Percentiles rank a stretch among this genome's conserved stretches.
These are phyloP conservation scores for Anarrhichthys ocellatus DNA, from an alignment of 2,113 vertebrate genomes.

Conservation along the genomic window DNA sequence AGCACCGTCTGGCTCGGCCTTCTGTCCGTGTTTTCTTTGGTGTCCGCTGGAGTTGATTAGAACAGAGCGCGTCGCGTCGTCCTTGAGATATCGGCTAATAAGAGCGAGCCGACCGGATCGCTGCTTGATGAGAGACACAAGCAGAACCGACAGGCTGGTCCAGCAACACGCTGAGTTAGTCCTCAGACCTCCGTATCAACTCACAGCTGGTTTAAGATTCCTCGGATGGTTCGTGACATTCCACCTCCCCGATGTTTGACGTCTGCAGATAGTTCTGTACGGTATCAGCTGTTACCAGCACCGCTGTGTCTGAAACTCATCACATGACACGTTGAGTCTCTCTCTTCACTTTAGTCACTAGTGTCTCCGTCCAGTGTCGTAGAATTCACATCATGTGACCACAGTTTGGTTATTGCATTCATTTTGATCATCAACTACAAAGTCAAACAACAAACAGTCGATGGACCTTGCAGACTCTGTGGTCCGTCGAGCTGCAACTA, in stretches of 20 bases:
- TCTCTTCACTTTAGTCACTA: too few species aligned
- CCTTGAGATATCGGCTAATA: slow-evolving; percentile 70
- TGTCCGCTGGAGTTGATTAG: slow-evolving; percentile 72
- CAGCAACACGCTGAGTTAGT: too few species aligned
- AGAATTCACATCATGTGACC: not conserved
- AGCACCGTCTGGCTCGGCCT: slow-evolving; percentile 46
- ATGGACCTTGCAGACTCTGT: not conserved
- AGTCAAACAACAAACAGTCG: not conserved
- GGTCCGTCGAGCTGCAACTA: not conserved
- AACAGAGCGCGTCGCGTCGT: slow-evolving; percentile 56
- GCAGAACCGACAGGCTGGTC: too few species aligned
- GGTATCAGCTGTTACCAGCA: slow-evolving; percentile 56
- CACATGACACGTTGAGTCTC: slow-evolving; percentile 21
- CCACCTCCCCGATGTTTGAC: slow-evolving; percentile 36
- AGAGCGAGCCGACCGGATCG: slow-evolving; percentile 43
- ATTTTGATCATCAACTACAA: not conserved
- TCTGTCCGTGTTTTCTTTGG: slow-evolving; percentile 66
- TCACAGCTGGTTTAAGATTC: slow-evolving; percentile 38
- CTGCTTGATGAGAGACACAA: slow-evolving; percentile 1
- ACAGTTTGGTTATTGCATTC: not conserved
- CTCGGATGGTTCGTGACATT: slow-evolving; percentile 22
- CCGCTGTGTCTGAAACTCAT: slow-evolving; percentile 51
- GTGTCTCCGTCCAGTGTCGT: not conserved
- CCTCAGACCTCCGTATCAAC: not conserved
- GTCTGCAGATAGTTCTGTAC: not conserved